Evolutionary conservation across 2,888 invertebrate genomes (phyloP).

Genomic region (Sarcophaga rosellei): DNA sequence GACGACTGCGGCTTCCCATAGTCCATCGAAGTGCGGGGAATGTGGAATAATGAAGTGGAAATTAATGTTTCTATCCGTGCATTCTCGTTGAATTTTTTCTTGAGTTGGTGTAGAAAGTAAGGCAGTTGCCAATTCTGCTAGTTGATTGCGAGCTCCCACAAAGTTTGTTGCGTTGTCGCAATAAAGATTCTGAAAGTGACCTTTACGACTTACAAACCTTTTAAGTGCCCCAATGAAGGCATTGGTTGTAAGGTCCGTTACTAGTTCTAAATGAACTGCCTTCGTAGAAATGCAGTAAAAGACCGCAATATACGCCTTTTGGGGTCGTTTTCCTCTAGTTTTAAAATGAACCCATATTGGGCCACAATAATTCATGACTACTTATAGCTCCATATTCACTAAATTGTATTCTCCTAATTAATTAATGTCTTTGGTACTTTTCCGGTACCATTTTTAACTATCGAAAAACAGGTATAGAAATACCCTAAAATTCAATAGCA

Average conservation of each 20-base stretch:
- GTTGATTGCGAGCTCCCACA: constrained; percentile 20
- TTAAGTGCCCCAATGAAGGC: constrained; percentile 31
- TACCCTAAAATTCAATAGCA: too few species aligned
- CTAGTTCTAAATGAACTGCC: constrained; percentile 37
- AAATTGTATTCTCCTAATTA: too few species aligned
- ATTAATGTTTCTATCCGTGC: not conserved
- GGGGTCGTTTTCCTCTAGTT: constrained; percentile 11
- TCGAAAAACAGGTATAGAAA: too few species aligned
- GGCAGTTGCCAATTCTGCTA: not conserved
- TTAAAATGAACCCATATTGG: constrained; percentile 13
- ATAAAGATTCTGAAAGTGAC: constrained; percentile 33
- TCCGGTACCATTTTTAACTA: too few species aligned
- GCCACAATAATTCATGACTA: constrained; percentile 38
- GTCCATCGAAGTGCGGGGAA: not conserved
- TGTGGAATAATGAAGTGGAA: not conserved
- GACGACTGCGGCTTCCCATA: not conserved
- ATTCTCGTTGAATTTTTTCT: not conserved
- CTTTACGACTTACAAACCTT: constrained; percentile 32
- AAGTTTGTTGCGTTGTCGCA: constrained; percentile 29
- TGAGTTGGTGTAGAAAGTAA: not conserved
- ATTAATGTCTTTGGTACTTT: too few species aligned
- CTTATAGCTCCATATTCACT: too few species aligned
- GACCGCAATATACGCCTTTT: constrained; percentile 1
- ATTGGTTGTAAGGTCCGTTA: constrained; percentile 31
- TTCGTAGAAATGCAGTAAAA: constrained; percentile 25